Percentiles rank a stretch among this genome's conserved stretches.
These are phyloP conservation scores for Conger conger DNA, from an alignment of 2,113 vertebrate genomes.

Conservation along the genomic window DNA sequence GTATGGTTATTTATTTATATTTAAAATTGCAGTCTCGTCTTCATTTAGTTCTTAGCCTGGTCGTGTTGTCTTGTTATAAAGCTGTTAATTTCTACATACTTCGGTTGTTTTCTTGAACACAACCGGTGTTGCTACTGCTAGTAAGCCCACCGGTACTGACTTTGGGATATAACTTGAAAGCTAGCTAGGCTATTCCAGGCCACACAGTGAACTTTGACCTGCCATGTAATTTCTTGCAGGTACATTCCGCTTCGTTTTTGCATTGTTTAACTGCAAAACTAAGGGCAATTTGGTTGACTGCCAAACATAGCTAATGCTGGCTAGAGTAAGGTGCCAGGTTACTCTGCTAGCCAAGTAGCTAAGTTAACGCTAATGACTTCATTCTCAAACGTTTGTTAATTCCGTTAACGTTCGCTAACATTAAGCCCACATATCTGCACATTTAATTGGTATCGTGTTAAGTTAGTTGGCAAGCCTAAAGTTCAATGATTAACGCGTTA, in stretches of 20 bases:
- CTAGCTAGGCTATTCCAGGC: not conserved
- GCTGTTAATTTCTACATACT: not conserved
- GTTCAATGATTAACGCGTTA: too few relatives aligned
- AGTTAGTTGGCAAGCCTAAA: too few relatives aligned
- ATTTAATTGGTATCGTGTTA: too few relatives aligned
- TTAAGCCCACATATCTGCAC: too few relatives aligned
- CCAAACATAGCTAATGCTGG: not conserved
- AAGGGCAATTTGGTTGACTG: not conserved
- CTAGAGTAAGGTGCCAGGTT: not conserved
- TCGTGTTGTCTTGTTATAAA: not conserved
- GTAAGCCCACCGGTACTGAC: not conserved
- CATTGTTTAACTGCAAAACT: not conserved
- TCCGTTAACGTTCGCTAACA: too few relatives aligned
- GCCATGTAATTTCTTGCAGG: not conserved
- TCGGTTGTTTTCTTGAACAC: not conserved
- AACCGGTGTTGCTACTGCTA: not conserved
- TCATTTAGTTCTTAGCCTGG: not conserved
- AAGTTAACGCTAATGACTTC: too few relatives aligned
- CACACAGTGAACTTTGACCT: constrained; percentile 41
- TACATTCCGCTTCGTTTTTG: not conserved
- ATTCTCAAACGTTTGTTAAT: too few relatives aligned
- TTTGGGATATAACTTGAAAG: not conserved
- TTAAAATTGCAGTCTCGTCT: not conserved
- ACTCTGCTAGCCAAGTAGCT: too few relatives aligned
- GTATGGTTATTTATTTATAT: constrained; percentile 48